Conservation (phyloP, 2,113 vertebrate species). For the Dendrocopos noguchii region DNA sequence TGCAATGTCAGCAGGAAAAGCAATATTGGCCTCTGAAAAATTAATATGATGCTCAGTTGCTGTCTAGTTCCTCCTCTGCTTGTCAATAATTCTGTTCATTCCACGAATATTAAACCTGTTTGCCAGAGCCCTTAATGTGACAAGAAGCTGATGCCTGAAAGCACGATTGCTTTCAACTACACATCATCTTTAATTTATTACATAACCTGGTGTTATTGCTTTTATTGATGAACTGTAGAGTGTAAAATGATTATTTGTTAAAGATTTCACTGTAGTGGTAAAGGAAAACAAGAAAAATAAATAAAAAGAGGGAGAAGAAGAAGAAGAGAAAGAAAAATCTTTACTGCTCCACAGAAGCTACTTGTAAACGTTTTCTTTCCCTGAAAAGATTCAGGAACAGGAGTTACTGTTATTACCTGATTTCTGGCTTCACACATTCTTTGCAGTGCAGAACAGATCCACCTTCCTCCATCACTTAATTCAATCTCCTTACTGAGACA, state of each 20-base stretch:
- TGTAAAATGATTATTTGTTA: conserved; percentile 77
- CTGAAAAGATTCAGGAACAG: conserved; percentile 42
- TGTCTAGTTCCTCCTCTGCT: conserved; percentile 35
- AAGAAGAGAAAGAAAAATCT: conserved; percentile 35
- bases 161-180: conserved; percentile 62
- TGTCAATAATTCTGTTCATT: conserved; percentile 68
- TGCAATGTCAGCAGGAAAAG: conserved; percentile 52
- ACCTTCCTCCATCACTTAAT: conserved; percentile 14
- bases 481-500: conserved; percentile 35
- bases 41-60: conserved; percentile 68
- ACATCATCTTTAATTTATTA: conserved; percentile 79
- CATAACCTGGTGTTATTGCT: conserved; percentile 63
- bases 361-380: conserved; percentile 43
- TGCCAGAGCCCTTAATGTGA: conserved; percentile 67
- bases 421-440: conserved; percentile 26
- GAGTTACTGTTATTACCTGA: conserved; percentile 43
- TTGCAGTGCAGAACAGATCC: conserved; percentile 27
- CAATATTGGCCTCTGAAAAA: conserved; percentile 64
- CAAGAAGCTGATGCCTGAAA: conserved; percentile 63
- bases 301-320: neutral
- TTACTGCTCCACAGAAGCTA: conserved; percentile 28
- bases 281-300: neutral
- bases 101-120: conserved; percentile 65
- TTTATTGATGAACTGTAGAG: conserved; percentile 74
- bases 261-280: conserved; percentile 66